Percentiles rank a stretch among this genome's conserved stretches.
These are phyloP conservation scores for Lycorma delicatula DNA, from an alignment of 1,140 invertebrate species.

Conservation along the genomic window DNA sequence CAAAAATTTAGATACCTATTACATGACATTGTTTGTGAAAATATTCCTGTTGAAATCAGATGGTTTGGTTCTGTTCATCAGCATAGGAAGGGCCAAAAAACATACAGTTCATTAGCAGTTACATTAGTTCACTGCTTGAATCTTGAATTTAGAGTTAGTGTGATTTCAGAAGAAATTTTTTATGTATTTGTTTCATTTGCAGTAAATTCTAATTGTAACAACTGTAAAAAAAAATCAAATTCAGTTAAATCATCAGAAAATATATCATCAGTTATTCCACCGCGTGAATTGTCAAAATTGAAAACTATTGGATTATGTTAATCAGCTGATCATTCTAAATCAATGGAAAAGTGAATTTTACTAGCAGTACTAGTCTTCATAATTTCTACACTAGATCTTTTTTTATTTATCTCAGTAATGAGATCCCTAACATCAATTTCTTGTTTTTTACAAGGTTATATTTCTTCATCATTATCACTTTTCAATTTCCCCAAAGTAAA, in stretches of 20 bases:
- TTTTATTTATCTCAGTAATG: not conserved
- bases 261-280: not conserved
- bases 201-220: not conserved
- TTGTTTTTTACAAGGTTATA: too few relatives aligned
- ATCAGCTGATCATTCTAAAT: not conserved
- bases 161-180: not conserved
- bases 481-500: not conserved
- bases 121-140: not conserved
- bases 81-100: not conserved
- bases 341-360: not conserved
- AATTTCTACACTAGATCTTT: too few relatives aligned
- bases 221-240: not conserved
- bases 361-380: not conserved
- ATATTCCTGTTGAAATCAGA: not conserved
- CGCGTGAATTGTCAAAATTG: not conserved
- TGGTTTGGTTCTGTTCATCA: constrained; percentile 2
- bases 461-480: too few relatives aligned
- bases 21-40: not conserved
- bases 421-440: too few relatives aligned
- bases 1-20: not conserved
- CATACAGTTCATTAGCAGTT: not conserved
- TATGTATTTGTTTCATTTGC: constrained; percentile 2
- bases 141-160: not conserved
- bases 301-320: not conserved
- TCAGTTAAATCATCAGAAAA: not conserved